phyloP scores from a whole-genome alignment of 2,888 invertebrate genomes.

The Dicranocentrus wangi region DNA sequence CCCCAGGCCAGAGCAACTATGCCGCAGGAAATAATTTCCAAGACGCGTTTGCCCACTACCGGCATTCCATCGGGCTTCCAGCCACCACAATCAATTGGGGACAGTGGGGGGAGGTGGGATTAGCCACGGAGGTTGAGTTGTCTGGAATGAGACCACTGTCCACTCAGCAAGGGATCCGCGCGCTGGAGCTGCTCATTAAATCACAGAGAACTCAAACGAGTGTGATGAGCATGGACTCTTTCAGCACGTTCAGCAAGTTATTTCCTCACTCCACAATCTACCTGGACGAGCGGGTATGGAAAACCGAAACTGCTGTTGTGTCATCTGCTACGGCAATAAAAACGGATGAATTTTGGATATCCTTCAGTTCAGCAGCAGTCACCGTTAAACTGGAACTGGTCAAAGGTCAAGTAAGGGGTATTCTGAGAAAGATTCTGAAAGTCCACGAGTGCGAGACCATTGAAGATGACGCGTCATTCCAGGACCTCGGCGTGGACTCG shows the following conservation, averaged over 20 bases:
- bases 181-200: not conserved
- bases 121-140: not conserved
- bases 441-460: not conserved
- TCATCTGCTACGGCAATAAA: no score
- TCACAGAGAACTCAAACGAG: no score
- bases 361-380: no score
- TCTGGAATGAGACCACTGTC: not conserved
- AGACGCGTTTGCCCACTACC: slow-evolving; percentile 55
- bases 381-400: not conserved
- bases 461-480: not conserved
- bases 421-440: not conserved
- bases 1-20: slow-evolving; percentile 48
- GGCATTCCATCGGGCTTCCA: slow-evolving; percentile 49
- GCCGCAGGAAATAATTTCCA: slow-evolving; percentile 52
- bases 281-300: no score
- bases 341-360: no score
- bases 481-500: slow-evolving; percentile 10
- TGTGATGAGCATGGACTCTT: not conserved
- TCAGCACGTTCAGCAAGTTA: not conserved
- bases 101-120: not conserved
- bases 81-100: slow-evolving; percentile 52
- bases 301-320: no score
- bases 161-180: not conserved
- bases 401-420: not conserved
- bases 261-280: no score